A percentile compares a stretch with the other conserved stretches of the same genome.
phyloP scores from a whole-genome alignment of 2,888 invertebrate species.

The Tuberolachnus salignus region DNA sequence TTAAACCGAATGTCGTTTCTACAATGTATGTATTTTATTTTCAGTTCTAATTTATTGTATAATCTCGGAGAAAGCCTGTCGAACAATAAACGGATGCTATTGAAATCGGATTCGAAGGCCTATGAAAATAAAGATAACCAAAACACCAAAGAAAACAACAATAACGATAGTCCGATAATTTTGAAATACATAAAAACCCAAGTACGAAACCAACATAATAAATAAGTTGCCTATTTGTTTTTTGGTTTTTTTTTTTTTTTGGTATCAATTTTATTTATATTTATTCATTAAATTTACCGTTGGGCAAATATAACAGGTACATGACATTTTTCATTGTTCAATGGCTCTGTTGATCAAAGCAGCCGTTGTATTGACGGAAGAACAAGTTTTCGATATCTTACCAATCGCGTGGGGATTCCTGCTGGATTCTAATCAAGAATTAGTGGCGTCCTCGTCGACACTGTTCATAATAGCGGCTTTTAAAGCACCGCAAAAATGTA shows the following conservation, averaged over 20 bases:
- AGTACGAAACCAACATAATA: constrained; percentile 62
- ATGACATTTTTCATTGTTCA: constrained; percentile 88
- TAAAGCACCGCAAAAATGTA: constrained; percentile 85
- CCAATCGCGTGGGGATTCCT: constrained; percentile 95
- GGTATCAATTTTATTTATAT: too few relatives aligned
- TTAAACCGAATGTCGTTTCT: background rate
- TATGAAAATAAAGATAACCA: constrained; percentile 57
- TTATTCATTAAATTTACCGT: background rate
- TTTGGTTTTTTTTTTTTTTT: too few relatives aligned
- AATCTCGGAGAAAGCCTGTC: constrained; percentile 59
- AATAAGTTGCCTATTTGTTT: too few relatives aligned
- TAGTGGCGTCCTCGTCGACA: constrained; percentile 83
- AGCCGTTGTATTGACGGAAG: constrained; percentile 85
- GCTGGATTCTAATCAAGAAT: constrained; percentile 87
- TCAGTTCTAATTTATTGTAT: constrained; percentile 36
- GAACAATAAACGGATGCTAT: constrained; percentile 58
- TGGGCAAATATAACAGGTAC: constrained; percentile 69
- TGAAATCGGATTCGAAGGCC: constrained; percentile 41
- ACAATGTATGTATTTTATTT: too few relatives aligned
- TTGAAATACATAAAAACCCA: constrained; percentile 81
- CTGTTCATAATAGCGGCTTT: constrained; percentile 93
- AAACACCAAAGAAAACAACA: constrained; percentile 61
- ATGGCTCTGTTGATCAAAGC: constrained; percentile 86
- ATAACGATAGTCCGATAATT: constrained; percentile 72
- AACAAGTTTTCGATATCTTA: constrained; percentile 84